Evolutionary conservation across 2,797 vertebrate species (phyloP), one percentile per base, ranked within the genome.

Genomic region (Epinephelus awoara): DNA sequence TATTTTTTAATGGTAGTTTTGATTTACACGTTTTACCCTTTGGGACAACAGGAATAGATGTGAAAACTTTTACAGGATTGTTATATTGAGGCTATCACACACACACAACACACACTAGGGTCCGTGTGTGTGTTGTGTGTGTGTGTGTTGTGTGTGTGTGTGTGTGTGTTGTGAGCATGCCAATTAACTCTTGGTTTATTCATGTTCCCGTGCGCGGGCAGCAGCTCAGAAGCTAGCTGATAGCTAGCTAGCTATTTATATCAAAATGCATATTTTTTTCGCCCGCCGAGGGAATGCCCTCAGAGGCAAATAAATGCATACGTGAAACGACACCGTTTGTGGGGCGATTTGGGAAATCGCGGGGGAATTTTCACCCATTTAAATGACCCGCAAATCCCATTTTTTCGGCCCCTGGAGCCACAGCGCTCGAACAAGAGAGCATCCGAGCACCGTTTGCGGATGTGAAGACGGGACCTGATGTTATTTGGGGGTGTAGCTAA

Each of bases 171-270:
- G 88, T 77, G 84, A 86, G 83, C 82, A 14, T 87, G 87, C 84
- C 85, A 89, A 84, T 92, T 91, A 91, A 89, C 58, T 84, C 47
- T 58, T 87, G 66, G 51, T 47, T 81, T 94, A 94, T 95, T 93
- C 95, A 94, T 93, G 94, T 95, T 96, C 94, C 94, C 89, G 94
- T 93, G 93, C 82, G 86, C 88, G 89, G 90, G 80, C 80, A 85
- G 82, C 34, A 62, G 74, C 80, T 86, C 77, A 23, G 38, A 51
- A 68, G 91, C 91, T 95, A 93, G 90, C 92, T 38, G 51, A 29
- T 73, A 89, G 92, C 90, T 82, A 84, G 77, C 91, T 86, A 84
- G 59, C 88, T 49, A 56, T 79, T 62, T 62, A 59, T 9, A 63
- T 47, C 67, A 81, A 82, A 85, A 86, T 79, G 82, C 55, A 5